Evolutionary conservation across 2,888 invertebrate genomes (phyloP).

Genomic region (Pollenia angustigena): DNA sequence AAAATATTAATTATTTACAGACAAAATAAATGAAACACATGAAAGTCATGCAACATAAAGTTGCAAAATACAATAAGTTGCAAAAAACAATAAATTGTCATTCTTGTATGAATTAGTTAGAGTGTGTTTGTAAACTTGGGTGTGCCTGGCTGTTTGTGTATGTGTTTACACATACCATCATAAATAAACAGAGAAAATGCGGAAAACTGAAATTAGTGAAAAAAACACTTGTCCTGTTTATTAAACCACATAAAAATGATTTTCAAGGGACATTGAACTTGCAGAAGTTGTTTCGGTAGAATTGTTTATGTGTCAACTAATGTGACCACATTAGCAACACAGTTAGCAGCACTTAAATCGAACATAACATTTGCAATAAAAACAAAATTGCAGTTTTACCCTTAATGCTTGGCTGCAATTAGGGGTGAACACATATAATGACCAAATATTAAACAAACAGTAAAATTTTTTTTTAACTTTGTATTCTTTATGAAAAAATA

Average conservation of each 20-base stretch:
- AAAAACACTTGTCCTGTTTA: conserved; percentile 55
- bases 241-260: conserved; percentile 55
- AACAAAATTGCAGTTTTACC: conserved; percentile 48
- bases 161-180: not conserved
- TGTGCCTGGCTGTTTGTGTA: conserved; percentile 6
- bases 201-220: not conserved
- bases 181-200: conserved; percentile 18
- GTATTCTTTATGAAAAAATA: too few relatives aligned
- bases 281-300: conserved; percentile 12
- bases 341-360: conserved; percentile 59
- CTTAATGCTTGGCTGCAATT: conserved; percentile 38
- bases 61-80: conserved; percentile 32
- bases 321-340: conserved; percentile 72
- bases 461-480: not conserved
- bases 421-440: conserved; percentile 16
- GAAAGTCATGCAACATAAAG: conserved; percentile 72
- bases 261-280: conserved; percentile 72
- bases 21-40: conserved; percentile 60
- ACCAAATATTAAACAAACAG: conserved; percentile 18
- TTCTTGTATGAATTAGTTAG: conserved; percentile 40
- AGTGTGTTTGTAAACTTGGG: not conserved
- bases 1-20: conserved; percentile 67
- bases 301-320: conserved; percentile 69
- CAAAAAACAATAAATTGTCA: conserved; percentile 55
- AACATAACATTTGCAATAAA: conserved; percentile 25